Evolutionary conservation across 1,140 invertebrate species (phyloP).

Genomic region (Lordiphosa stackelbergi): DNA sequence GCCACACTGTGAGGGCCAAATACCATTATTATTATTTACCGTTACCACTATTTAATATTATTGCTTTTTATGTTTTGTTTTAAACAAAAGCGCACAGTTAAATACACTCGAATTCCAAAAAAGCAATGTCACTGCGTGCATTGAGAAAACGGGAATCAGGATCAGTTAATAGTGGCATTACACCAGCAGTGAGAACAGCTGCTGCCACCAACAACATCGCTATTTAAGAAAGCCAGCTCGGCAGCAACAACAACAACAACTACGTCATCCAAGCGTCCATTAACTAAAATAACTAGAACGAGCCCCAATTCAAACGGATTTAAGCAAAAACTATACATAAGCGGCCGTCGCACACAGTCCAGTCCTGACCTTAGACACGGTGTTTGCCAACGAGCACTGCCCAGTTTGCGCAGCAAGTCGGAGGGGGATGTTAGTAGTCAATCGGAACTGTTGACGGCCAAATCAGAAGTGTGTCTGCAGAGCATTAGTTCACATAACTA

Average conservation of each 20-base stretch:
- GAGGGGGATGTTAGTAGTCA: constrained; percentile 53
- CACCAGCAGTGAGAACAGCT: constrained; percentile 15
- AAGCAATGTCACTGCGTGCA: constrained; percentile 75
- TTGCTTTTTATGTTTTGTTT: not conserved
- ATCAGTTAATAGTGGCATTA: constrained; percentile 21
- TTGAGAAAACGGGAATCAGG: constrained; percentile 65
- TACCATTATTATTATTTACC: not conserved
- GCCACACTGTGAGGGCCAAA: not conserved
- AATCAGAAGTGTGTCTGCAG: constrained; percentile 71
- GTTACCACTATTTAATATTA: no score
- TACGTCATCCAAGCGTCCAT: constrained; percentile 29
- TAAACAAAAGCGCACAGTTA: not conserved
- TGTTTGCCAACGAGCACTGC: not conserved
- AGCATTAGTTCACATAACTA: constrained; percentile 69
- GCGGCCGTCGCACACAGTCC: constrained; percentile 48
- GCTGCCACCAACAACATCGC: constrained; percentile 27
- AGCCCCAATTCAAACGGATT: constrained; percentile 9
- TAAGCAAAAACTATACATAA: constrained; percentile 27
- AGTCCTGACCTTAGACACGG: constrained; percentile 51
- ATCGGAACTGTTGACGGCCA: constrained; percentile 37
- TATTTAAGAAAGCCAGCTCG: constrained; percentile 56
- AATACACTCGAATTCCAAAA: constrained; percentile 5
- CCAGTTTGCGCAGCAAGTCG: constrained; percentile 38
- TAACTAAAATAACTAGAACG: constrained; percentile 10
- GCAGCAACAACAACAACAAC: constrained; percentile 27